These are phyloP conservation scores for Rhyzopertha dominica DNA, from an alignment of 1,140 invertebrate genomes.

Conservation along the genomic window DNA sequence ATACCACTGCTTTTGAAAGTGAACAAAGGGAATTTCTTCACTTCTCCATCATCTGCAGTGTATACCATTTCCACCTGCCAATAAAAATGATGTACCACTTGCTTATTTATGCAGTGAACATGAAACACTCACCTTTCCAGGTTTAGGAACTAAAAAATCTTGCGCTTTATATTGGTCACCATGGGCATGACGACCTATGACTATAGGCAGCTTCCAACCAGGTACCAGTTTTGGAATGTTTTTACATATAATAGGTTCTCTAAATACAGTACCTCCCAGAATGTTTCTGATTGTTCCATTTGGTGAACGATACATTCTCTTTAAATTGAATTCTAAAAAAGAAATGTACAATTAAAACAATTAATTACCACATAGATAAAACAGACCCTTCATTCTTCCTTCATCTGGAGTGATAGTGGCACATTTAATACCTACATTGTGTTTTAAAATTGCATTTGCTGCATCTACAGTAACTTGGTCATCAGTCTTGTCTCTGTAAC, in stretches of 20 bases:
- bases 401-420: constrained; percentile 91
- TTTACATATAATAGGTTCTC: constrained; percentile 85
- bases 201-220: constrained; percentile 75
- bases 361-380: not conserved
- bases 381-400: constrained; percentile 73
- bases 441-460: constrained; percentile 79
- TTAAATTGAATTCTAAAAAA: constrained; percentile 77
- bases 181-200: constrained; percentile 85
- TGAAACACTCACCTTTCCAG: constrained; percentile 55
- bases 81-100: too few species aligned
- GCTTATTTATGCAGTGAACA: too few species aligned
- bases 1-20: constrained; percentile 74
- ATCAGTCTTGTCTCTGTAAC: constrained; percentile 70
- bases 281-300: constrained; percentile 92
- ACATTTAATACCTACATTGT: constrained; percentile 91
- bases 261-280: constrained; percentile 83
- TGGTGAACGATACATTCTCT: constrained; percentile 90
- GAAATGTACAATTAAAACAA: not conserved
- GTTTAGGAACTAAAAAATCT: constrained; percentile 69
- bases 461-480: constrained; percentile 86
- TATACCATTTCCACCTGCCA: constrained; percentile 67
- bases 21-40: constrained; percentile 57
- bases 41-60: constrained; percentile 55
- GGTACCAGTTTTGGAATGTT: constrained; percentile 83
- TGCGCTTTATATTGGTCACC: constrained; percentile 90